These are phyloP conservation scores for Coenonympha glycerion DNA, from an alignment of 2,888 invertebrate genomes.

Conservation along the genomic window DNA sequence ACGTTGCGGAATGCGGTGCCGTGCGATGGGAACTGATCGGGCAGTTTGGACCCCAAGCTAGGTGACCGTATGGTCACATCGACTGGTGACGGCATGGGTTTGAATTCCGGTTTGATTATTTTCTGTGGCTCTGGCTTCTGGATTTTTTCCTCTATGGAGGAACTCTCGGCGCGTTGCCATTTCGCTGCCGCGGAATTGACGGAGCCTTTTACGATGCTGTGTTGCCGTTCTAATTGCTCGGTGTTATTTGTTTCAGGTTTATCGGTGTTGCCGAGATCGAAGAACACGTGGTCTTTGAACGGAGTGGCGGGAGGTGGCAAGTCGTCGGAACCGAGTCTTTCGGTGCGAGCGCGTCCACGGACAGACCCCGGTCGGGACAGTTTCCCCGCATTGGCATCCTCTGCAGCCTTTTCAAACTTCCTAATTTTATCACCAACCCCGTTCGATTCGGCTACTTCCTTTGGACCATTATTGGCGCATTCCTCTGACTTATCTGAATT, in stretches of 20 bases:
- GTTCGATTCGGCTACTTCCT: conserved; percentile 48
- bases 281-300: conserved; percentile 39
- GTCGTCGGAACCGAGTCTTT: conserved; percentile 48
- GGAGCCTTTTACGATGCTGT: conserved; percentile 38
- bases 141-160: conserved; percentile 39
- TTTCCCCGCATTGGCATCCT: conserved; percentile 53
- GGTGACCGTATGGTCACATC: conserved; percentile 67
- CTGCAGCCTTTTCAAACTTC: conserved; percentile 67
- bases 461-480: conserved; percentile 22
- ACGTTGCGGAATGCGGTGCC: conserved; percentile 70
- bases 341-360: conserved; percentile 43
- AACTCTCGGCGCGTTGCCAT: conserved; percentile 49
- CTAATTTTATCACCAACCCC: conserved; percentile 71
- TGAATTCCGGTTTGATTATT: conserved; percentile 67
- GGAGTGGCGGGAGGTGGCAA: conserved; percentile 56
- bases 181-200: conserved; percentile 37
- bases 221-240: conserved; percentile 41
- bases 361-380: conserved; percentile 59
- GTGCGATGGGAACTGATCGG: conserved; percentile 66
- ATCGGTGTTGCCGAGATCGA: conserved; percentile 40
- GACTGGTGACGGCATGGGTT: conserved; percentile 56
- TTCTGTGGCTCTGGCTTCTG: conserved; percentile 60
- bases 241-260: conserved; percentile 29
- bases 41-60: conserved; percentile 59
- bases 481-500: conserved; percentile 20